Conservation (phyloP, 2,113 vertebrate genomes). For the Aleadryas rufinucha region DNA sequence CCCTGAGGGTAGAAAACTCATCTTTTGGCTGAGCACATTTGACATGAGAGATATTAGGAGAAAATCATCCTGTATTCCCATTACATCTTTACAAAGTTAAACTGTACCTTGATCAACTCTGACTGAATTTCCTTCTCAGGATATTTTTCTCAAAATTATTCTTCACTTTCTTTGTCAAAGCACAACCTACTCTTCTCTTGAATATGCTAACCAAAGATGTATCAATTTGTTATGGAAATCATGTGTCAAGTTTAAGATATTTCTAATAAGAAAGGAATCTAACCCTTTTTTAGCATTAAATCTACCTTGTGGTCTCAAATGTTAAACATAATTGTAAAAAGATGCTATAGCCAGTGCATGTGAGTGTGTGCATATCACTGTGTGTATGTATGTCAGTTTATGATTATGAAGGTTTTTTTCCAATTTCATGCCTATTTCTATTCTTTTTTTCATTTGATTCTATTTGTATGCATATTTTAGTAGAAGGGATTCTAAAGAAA, state of each 20-base stretch:
- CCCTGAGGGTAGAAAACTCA: not conserved
- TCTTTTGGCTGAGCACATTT: not conserved
- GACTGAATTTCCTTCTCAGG: not conserved
- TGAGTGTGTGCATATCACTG: not conserved
- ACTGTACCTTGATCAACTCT: not conserved
- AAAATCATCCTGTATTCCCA: not conserved
- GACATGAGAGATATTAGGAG: not conserved
- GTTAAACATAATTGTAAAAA: not conserved
- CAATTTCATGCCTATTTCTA: not conserved
- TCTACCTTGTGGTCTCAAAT: not conserved
- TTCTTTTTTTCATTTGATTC: not conserved
- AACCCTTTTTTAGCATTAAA: not conserved
- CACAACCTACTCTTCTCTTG: not conserved
- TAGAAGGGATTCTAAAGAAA: not conserved
- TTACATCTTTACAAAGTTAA: not conserved
- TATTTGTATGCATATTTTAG: not conserved
- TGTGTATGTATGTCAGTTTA: not conserved
- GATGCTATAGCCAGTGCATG: not conserved
- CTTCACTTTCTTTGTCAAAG: not conserved
- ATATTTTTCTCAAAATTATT: not conserved
- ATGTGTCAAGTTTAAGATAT: not conserved
- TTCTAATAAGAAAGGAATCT: slow-evolving; percentile 3
- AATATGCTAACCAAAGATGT: not conserved
- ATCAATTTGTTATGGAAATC: not conserved
- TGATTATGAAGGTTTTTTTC: not conserved